Percentiles rank a stretch among this genome's conserved stretches.
Conservation (phyloP, 2,888 invertebrate genomes). For the Sinohyriopsis cumingii region DNA sequence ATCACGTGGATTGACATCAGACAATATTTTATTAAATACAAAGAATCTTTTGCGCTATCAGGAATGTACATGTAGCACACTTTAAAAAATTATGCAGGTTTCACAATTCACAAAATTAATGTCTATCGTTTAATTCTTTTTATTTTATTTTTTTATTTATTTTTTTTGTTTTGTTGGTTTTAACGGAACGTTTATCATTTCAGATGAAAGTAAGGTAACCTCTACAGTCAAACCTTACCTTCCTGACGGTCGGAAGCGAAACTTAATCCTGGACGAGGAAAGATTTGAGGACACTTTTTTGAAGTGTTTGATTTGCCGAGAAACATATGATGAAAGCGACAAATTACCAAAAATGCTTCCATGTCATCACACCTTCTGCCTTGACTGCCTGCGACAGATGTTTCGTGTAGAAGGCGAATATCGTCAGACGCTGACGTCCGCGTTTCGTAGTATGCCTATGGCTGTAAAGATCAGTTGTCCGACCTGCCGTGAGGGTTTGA, state of each 20-base stretch:
- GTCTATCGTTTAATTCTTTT: no score
- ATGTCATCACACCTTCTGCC: constrained; percentile 71
- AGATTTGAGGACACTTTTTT: constrained; percentile 65
- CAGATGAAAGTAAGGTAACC: constrained; percentile 16
- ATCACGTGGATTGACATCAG: no score
- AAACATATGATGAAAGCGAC: constrained; percentile 67
- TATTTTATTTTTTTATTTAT: not conserved
- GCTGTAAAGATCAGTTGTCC: constrained; percentile 66
- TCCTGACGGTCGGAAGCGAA: constrained; percentile 43
- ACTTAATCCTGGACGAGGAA: constrained; percentile 63
- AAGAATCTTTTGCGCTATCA: no score
- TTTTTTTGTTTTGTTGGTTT: not conserved
- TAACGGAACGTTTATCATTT: not conserved
- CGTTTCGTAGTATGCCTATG: constrained; percentile 61
- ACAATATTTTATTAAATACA: no score
- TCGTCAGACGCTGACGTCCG: constrained; percentile 59
- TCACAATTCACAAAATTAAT: no score
- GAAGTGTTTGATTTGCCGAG: constrained; percentile 69
- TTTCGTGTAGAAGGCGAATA: constrained; percentile 65
- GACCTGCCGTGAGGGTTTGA: constrained; percentile 58
- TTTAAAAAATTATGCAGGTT: no score
- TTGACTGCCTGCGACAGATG: constrained; percentile 69
- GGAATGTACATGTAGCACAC: no score
- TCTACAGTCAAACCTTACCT: constrained; percentile 1
- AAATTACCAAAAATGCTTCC: constrained; percentile 70